Conservation (phyloP, 1,140 invertebrate genomes). For the Drosophila ogumai region DNA sequence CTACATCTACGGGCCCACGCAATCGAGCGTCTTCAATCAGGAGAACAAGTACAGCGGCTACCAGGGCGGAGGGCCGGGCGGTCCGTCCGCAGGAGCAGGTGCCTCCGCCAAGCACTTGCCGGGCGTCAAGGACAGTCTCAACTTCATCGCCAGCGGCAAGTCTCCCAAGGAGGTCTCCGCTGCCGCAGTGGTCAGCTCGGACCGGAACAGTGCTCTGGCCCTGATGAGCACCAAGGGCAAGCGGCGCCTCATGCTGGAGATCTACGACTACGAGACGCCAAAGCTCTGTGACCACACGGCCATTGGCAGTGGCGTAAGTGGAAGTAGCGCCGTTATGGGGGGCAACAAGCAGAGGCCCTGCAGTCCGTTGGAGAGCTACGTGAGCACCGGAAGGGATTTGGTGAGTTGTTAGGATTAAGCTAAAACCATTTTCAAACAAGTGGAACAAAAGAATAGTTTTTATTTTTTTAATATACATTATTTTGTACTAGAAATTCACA, state of each 20-base stretch:
- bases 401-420: slow-evolving; percentile 62
- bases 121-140: slow-evolving; percentile 76
- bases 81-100: slow-evolving; percentile 20
- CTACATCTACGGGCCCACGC: slow-evolving; percentile 84
- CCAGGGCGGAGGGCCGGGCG: slow-evolving; percentile 52
- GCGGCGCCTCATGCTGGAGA: slow-evolving; percentile 85
- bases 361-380: slow-evolving; percentile 90
- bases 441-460: too few relatives aligned
- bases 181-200: slow-evolving; percentile 58
- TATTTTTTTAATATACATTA: too few relatives aligned
- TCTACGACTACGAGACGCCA: slow-evolving; percentile 91
- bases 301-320: slow-evolving; percentile 89
- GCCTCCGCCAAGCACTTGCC: slow-evolving; percentile 50
- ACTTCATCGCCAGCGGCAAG: slow-evolving; percentile 69
- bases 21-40: slow-evolving; percentile 84
- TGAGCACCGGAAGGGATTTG: slow-evolving; percentile 88
- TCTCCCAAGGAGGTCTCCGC: slow-evolving; percentile 53
- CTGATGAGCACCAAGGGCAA: slow-evolving; percentile 81
- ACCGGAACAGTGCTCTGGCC: slow-evolving; percentile 58
- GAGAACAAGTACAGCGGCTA: slow-evolving; percentile 84
- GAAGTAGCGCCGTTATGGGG: slow-evolving; percentile 77
- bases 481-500: too few relatives aligned
- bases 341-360: slow-evolving; percentile 89
- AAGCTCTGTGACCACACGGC: slow-evolving; percentile 93
- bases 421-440: too few relatives aligned